A percentile compares a stretch with the other conserved stretches of the same genome.
Evolutionary conservation across 2,113 vertebrate genomes (phyloP).

Genomic region (Ptilorrhoa leucosticta): DNA sequence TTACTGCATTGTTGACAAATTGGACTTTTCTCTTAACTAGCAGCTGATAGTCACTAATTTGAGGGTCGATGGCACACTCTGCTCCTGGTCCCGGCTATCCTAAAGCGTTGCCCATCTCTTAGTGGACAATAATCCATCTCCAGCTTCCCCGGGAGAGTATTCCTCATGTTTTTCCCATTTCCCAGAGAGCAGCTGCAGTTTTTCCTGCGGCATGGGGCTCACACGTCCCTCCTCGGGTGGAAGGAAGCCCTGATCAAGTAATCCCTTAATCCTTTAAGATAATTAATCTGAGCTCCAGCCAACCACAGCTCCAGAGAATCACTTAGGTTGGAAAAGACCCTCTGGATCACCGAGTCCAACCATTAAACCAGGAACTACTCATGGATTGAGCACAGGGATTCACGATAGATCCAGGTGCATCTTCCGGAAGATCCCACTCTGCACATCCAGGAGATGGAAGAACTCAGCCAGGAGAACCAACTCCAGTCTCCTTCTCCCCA

Average conservation of each 20-base stretch:
- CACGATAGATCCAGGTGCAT: fast-evolving
- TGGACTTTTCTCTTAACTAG: neutral
- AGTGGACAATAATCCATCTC: neutral
- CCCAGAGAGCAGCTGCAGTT: neutral
- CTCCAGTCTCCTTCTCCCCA: neutral
- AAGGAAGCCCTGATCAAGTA: neutral
- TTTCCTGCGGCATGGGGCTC: neutral
- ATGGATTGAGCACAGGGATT: neutral
- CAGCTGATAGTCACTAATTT: neutral
- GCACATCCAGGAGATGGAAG: neutral
- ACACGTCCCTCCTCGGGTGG: fast-evolving
- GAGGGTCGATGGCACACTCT: fast-evolving
- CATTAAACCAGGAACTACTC: neutral
- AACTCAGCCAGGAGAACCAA: neutral
- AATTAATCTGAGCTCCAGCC: fast-evolving
- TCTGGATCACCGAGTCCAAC: neutral
- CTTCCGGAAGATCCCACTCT: neutral
- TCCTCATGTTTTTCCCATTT: neutral
- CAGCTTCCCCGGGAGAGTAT: neutral
- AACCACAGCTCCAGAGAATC: fast-evolving
- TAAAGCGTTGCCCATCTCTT: neutral
- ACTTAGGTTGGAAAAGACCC: neutral
- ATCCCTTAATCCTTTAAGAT: neutral
- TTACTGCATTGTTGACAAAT: fast-evolving
- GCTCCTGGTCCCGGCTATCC: neutral